A percentile compares a stretch with the other conserved stretches of the same genome.
phyloP scores from a whole-genome alignment of 2,888 invertebrate genomes.

The Drosophila niveifrons region DNA sequence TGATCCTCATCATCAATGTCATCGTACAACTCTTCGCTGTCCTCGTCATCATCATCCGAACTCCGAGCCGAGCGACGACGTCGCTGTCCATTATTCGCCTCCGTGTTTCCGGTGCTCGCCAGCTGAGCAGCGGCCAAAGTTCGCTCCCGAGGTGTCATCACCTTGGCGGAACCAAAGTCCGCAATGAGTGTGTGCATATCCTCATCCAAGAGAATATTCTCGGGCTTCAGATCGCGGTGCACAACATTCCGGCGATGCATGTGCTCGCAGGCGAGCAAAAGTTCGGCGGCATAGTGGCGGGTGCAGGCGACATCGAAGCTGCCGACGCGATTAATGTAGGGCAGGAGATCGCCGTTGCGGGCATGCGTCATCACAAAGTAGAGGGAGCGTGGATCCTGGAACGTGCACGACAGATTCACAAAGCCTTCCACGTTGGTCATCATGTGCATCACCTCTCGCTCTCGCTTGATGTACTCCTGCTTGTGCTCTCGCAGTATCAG shows the following conservation, averaged over 20 bases:
- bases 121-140: conserved; percentile 50
- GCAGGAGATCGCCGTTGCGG: conserved; percentile 96
- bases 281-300: conserved; percentile 97
- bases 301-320: conserved; percentile 95
- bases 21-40: conserved; percentile 59
- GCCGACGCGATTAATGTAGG: conserved; percentile 95
- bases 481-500: conserved; percentile 97
- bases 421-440: conserved; percentile 94
- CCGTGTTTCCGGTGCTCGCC: conserved; percentile 34
- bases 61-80: conserved; percentile 55
- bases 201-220: conserved; percentile 97
- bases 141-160: conserved; percentile 86
- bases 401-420: conserved; percentile 97
- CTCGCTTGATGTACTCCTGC: conserved; percentile 95
- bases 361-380: conserved; percentile 98
- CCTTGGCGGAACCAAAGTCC: conserved; percentile 98
- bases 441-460: conserved; percentile 96
- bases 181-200: conserved; percentile 98
- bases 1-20: conserved; percentile 65
- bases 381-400: conserved; percentile 96
- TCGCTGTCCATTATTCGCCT: conserved; percentile 26
- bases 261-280: conserved; percentile 95
- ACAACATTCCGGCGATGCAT: conserved; percentile 95
- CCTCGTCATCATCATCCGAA: conserved; percentile 70
- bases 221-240: conserved; percentile 98